Evolutionary conservation across 2,888 invertebrate genomes (phyloP).

Genomic region (Scaptodrosophila latifasciaeformis): DNA sequence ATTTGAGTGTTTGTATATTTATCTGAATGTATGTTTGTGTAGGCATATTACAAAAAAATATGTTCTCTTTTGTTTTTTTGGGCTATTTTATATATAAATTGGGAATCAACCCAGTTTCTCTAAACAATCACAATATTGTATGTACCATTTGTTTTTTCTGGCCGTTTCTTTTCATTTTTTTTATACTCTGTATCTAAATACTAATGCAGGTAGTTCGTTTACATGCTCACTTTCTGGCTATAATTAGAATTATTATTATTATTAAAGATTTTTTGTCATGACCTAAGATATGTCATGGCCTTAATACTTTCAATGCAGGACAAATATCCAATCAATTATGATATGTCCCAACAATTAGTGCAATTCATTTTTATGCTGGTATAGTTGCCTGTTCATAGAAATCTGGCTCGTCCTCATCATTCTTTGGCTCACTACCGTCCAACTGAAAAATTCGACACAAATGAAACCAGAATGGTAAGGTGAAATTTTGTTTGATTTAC

Average conservation of each 20-base stretch:
- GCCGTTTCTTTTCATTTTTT: constrained; percentile 2
- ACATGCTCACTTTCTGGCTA: constrained; percentile 37
- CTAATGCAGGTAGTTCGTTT: constrained; percentile 65
- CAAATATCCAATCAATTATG: too few relatives aligned
- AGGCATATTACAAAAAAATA: too few relatives aligned
- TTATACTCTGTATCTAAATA: constrained; percentile 45
- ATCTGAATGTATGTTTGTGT: constrained; percentile 1
- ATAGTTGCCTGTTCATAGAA: constrained; percentile 94
- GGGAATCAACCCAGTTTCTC: not conserved
- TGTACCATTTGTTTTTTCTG: too few relatives aligned
- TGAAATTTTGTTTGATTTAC: constrained; percentile 82
- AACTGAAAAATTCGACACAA: constrained; percentile 79
- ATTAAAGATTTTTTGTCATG: too few relatives aligned
- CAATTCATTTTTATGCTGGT: constrained; percentile 79
- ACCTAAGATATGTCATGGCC: constrained; percentile 34
- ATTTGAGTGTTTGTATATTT: too few relatives aligned
- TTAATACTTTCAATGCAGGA: constrained; percentile 59
- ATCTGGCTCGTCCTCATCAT: constrained; percentile 92
- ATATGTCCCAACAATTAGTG: constrained; percentile 33
- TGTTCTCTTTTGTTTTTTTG: too few relatives aligned
- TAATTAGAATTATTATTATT: too few relatives aligned
- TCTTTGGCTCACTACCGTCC: constrained; percentile 89
- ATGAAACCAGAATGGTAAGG: too few relatives aligned
- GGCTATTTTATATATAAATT: too few relatives aligned
- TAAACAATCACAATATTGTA: constrained; percentile 1